Conservation (phyloP, 1,140 invertebrate genomes). For the Euglossa dilemma region DNA sequence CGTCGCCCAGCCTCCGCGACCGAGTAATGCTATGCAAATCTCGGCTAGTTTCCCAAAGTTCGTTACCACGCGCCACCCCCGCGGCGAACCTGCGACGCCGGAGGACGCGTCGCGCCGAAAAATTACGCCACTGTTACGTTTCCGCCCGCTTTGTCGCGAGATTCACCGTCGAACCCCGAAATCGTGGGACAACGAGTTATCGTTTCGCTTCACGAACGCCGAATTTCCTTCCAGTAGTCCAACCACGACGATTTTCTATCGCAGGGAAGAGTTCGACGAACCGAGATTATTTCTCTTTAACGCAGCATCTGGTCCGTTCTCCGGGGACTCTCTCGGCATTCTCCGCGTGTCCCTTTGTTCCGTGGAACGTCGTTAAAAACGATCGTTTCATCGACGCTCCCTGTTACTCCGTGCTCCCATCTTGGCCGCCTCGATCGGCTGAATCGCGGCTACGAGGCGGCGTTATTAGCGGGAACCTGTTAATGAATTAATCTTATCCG, state of each 20-base stretch:
- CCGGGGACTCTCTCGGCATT: no score
- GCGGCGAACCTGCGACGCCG: not conserved
- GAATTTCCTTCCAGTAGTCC: no score
- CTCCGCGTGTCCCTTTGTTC: not conserved
- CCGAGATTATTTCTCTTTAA: no score
- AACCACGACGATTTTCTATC: no score
- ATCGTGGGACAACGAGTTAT: not conserved
- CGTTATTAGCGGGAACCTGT: conserved; percentile 46
- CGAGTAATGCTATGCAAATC: conserved; percentile 72
- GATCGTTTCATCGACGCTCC: not conserved
- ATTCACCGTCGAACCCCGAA: not conserved
- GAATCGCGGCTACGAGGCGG: conserved; percentile 35
- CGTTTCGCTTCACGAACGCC: no score
- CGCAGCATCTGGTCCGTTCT: no score
- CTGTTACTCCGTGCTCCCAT: not conserved
- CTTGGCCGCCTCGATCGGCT: conserved; percentile 11
- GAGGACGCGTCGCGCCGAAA: conserved; percentile 40
- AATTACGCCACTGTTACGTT: conserved; percentile 1
- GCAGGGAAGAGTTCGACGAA: no score
- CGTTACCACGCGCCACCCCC: conserved; percentile 63
- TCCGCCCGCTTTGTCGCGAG: not conserved
- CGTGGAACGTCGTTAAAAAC: not conserved
- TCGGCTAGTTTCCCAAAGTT: conserved; percentile 72
- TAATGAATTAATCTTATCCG: conserved; percentile 49
- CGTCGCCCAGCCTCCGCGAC: conserved; percentile 49